Base-by-base conservation (phyloP, 2,888 invertebrate species). In the Stegophylla sp. region DNA sequence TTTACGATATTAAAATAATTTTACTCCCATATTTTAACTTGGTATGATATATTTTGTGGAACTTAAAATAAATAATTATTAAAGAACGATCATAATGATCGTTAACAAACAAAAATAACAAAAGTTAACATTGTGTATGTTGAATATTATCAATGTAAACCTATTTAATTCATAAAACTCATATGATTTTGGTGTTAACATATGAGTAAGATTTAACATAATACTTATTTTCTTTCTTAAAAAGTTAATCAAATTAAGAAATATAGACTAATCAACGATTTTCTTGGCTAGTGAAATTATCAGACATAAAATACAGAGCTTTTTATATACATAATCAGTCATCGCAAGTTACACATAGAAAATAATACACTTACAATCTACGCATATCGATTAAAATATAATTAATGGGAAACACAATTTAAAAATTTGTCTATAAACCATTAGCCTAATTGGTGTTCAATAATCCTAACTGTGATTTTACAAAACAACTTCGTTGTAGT, bases 311-410 rank as follows among this genome's bases (percentile, higher is more conserved):
- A 61, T 79, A 79, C 69, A 71, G 59, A 69, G 71, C 23, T 48
- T 69, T 69, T 51, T 69, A 66, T 77, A 63, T 61, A 79, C 69
- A 79, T 71, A 79, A 79, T 79, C 79, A 79, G 79, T 79, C 79
- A 79, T 79, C 51, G 59, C 51, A n/a, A 79, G 71, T 71, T 51
- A 71, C 34, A 71, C 61, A 61, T 79, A 61, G 69, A 71, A 23
- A 56, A 53, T 53, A 59, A 61, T 79, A 61, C 28, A 45, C 34
- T 71, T 79, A 77, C 1, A 67, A n/a, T n/a, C 45, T 61, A 71
- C 5, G 1, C 4, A n/a, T 41, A 77, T 45, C 28, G n/a, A 41
- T 53, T 59, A 51, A 34, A n/a, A 69, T 61, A 79, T 17, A 69
- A 28, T 48, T 63, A 61, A 59, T 71, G n/a, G 26, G 7, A 61